Conservation (phyloP, 37 sponge, comb jelly and placozoan genomes). For the Diacarnus erythraeanus region DNA sequence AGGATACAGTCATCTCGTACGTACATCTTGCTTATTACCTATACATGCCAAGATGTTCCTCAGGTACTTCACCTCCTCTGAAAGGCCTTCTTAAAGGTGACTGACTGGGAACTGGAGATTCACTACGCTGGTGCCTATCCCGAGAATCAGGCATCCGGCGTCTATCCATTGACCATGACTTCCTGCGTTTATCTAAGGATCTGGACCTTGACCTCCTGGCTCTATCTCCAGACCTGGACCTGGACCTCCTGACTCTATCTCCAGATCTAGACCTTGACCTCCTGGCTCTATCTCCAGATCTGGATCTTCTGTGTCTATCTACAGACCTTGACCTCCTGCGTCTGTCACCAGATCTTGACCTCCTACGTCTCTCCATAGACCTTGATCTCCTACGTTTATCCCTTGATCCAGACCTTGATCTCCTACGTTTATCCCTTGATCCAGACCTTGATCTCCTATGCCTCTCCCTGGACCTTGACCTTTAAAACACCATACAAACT, state of each 20-base stretch:
- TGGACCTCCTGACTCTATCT: not conserved
- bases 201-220: too few species aligned
- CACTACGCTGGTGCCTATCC: too few species aligned
- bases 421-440: conserved; percentile 23
- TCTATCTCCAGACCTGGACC: not conserved
- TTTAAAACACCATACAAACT: too few species aligned
- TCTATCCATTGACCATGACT: too few species aligned
- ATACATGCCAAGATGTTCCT: not conserved
- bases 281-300: conserved; percentile 10
- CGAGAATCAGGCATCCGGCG: too few species aligned
- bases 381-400: conserved; percentile 6
- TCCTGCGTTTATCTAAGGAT: not conserved
- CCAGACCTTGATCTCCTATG: conserved; percentile 23
- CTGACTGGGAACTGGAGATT: too few species aligned
- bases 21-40: not conserved
- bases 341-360: not conserved
- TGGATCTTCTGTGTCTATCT: not conserved
- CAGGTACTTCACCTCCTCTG: not conserved
- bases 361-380: not conserved
- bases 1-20: too few species aligned
- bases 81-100: not conserved
- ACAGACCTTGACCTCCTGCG: conserved; percentile 1
- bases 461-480: conserved; percentile 12
- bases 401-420: conserved; percentile 41
- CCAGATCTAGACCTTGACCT: conserved; percentile 4